These are phyloP conservation scores for Drosophila erecta DNA, from an alignment of 1,140 invertebrate species.

Conservation along the genomic window DNA sequence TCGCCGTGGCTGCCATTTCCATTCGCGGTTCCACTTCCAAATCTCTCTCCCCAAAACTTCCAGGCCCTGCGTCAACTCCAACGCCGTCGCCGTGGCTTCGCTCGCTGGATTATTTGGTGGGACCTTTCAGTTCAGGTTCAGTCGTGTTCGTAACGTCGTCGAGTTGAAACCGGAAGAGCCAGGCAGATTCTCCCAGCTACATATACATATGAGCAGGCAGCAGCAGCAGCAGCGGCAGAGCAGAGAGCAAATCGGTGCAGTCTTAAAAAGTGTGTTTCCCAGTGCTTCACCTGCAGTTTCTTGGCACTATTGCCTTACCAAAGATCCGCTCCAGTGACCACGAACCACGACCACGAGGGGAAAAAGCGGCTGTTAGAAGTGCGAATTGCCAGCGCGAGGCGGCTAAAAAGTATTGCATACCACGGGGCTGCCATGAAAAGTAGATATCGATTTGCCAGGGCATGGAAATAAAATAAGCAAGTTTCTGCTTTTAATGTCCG, in stretches of 20 bases:
- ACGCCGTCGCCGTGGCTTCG: constrained; percentile 72
- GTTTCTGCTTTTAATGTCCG: constrained; percentile 11
- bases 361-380: constrained; percentile 27
- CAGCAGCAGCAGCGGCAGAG: constrained; percentile 40
- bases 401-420: constrained; percentile 75
- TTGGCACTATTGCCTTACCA: constrained; percentile 26
- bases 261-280: constrained; percentile 64
- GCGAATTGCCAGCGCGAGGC: constrained; percentile 25
- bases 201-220: constrained; percentile 31
- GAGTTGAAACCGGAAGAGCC: constrained; percentile 58
- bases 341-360: constrained; percentile 23
- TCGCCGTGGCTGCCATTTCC: constrained; percentile 24
- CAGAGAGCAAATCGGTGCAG: constrained; percentile 45
- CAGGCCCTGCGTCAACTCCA: constrained; percentile 81
- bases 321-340: constrained; percentile 66
- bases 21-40: constrained; percentile 4
- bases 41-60: constrained; percentile 47
- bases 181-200: constrained; percentile 14
- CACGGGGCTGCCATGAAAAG: constrained; percentile 65
- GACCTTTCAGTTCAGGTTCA: constrained; percentile 53
- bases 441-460: constrained; percentile 75
- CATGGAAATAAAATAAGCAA: constrained; percentile 40
- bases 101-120: constrained; percentile 20
- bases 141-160: constrained; percentile 76
- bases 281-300: constrained; percentile 49